phyloP scores from a whole-genome alignment of 2,797 vertebrate species.

The Melanotaenia pygmaea region DNA sequence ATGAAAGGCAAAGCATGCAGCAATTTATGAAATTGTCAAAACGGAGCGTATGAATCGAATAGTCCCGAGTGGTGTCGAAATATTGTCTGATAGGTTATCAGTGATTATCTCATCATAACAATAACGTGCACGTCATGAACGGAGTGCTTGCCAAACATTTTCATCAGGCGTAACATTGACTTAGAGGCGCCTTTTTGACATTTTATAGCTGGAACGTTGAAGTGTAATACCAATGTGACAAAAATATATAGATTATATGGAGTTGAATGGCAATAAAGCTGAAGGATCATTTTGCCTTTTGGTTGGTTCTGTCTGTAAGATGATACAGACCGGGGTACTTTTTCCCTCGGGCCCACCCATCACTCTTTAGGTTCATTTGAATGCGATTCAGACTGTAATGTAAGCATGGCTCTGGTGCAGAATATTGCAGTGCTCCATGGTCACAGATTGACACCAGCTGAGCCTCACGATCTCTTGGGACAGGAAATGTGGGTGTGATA shows the following conservation, averaged over 20 bases:
- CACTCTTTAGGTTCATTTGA: slow-evolving; percentile 52
- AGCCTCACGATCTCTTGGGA: slow-evolving; percentile 67
- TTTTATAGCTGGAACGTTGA: background rate
- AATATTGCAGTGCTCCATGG: slow-evolving; percentile 44
- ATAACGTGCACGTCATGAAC: background rate
- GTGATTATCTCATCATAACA: background rate
- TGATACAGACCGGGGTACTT: slow-evolving; percentile 4
- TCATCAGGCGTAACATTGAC: background rate
- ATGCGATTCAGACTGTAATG: slow-evolving; percentile 56
- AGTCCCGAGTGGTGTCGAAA: slow-evolving; percentile 25
- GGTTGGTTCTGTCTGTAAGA: background rate
- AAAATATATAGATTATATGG: slow-evolving; percentile 10
- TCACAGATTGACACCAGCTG: slow-evolving; percentile 75
- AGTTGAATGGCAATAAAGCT: background rate
- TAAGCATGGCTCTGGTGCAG: slow-evolving; percentile 80
- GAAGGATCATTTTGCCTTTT: background rate
- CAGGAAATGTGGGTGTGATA: slow-evolving; percentile 49
- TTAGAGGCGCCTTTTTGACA: background rate
- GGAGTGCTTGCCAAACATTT: slow-evolving; percentile 3
- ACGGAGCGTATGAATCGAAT: background rate
- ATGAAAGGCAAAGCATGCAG: background rate
- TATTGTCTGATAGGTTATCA: background rate
- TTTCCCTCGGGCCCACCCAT: background rate
- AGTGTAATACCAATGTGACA: background rate
- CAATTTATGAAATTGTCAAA: slow-evolving; percentile 8